A percentile compares a stretch with the other conserved stretches of the same genome.
Evolutionary conservation across 2,797 vertebrate species (phyloP).

Genomic region (Emys orbicularis): DNA sequence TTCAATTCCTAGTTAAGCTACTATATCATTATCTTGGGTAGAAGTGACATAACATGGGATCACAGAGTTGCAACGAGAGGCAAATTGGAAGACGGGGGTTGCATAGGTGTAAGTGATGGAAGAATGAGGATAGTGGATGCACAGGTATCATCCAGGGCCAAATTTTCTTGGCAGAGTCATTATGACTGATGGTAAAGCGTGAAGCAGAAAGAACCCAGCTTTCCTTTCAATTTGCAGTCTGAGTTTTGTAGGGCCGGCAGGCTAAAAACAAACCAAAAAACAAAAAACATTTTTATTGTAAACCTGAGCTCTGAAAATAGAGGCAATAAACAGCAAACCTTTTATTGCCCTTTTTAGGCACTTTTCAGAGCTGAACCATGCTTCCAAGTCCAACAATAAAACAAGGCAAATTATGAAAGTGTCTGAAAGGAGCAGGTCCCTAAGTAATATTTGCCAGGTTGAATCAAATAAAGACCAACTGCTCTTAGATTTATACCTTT

Average conservation of each 20-base stretch:
- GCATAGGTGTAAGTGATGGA: background rate
- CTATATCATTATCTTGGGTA: background rate
- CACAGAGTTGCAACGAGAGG: accelerated
- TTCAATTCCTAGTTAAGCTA: background rate
- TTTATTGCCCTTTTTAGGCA: background rate
- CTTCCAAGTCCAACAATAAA: background rate
- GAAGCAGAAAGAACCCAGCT: accelerated
- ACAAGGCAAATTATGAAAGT: background rate
- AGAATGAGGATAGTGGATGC: background rate
- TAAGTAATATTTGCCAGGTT: background rate
- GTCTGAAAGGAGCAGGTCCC: background rate
- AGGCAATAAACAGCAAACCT: background rate
- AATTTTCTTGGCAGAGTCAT: background rate
- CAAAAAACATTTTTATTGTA: background rate
- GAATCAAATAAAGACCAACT: background rate
- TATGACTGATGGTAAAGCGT: background rate
- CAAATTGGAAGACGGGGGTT: accelerated
- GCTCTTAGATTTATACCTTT: background rate
- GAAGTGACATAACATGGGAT: background rate
- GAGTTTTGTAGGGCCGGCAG: background rate
- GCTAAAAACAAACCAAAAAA: background rate
- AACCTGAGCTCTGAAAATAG: background rate
- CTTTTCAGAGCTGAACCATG: background rate
- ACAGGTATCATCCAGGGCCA: background rate
- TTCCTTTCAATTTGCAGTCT: accelerated